Percentiles rank a stretch among this genome's conserved stretches.
Evolutionary conservation across 1,140 invertebrate genomes (phyloP).

Genomic region (Zaprionus africanus): DNA sequence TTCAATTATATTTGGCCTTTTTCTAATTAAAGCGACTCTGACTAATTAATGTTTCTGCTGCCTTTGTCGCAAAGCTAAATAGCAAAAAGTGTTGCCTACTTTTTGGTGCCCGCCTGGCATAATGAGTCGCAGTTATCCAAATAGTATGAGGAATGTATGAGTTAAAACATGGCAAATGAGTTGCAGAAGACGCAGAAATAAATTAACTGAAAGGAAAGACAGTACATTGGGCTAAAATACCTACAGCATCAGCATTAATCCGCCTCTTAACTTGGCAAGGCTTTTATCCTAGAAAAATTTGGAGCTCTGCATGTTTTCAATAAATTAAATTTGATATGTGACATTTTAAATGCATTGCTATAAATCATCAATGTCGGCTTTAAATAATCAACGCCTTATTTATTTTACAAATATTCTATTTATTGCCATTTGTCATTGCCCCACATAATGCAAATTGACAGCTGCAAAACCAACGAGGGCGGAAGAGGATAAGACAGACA

Average conservation of each 20-base stretch:
- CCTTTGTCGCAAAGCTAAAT: neutral
- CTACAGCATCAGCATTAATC: neutral
- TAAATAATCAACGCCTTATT: neutral
- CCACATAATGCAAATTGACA: conserved; percentile 5
- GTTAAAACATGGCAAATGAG: neutral
- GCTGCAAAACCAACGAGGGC: neutral
- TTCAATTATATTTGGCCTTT: conserved; percentile 50
- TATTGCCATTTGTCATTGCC: neutral
- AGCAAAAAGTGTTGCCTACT: conserved; percentile 31
- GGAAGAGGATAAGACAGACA: neutral
- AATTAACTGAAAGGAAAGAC: too few species aligned
- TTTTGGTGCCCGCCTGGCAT: conserved; percentile 2
- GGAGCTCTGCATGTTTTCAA: neutral
- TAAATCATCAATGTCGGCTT: neutral
- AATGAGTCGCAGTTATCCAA: neutral
- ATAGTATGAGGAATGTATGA: neutral
- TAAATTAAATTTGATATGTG: neutral
- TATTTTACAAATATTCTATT: neutral
- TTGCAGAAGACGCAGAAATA: neutral
- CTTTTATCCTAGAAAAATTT: neutral
- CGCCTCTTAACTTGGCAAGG: too few species aligned
- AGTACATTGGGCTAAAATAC: too few species aligned
- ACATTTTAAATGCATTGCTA: neutral
- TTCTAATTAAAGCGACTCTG: conserved; percentile 39
- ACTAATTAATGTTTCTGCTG: conserved; percentile 42